Conservation (phyloP, 2,797 vertebrate genomes). For the Pipistrellus pipistrellus region DNA sequence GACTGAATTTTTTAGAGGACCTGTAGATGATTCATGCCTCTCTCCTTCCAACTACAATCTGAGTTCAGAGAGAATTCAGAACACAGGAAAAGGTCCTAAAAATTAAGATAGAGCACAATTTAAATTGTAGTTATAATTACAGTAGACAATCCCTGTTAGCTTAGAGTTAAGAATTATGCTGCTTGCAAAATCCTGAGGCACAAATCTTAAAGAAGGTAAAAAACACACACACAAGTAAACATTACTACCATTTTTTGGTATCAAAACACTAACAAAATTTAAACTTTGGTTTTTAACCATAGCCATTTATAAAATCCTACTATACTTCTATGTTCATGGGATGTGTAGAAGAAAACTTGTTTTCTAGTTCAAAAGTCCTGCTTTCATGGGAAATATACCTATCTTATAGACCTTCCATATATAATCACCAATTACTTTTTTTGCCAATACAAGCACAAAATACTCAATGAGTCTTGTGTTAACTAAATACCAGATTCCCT, state of each 20-base stretch:
- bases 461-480: not conserved
- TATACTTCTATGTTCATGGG: constrained; percentile 8
- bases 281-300: constrained; percentile 61
- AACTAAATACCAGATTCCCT: constrained; percentile 17
- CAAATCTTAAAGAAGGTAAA: constrained; percentile 41
- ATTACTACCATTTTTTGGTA: constrained; percentile 10
- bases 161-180: constrained; percentile 53
- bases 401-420: not conserved
- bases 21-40: not conserved
- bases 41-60: constrained; percentile 14
- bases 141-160: constrained; percentile 42
- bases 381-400: constrained; percentile 34
- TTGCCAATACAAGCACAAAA: constrained; percentile 36
- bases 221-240: not conserved
- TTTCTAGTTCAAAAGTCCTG: constrained; percentile 56
- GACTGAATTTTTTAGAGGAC: constrained; percentile 50
- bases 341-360: constrained; percentile 53
- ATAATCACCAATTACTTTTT: constrained; percentile 30
- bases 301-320: constrained; percentile 64
- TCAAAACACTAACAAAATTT: constrained; percentile 34
- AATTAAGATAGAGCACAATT: constrained; percentile 50
- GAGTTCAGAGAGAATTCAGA: constrained; percentile 56
- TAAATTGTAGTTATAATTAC: constrained; percentile 50
- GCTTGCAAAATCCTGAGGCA: constrained; percentile 8
- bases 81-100: constrained; percentile 33